These are phyloP conservation scores for Ciconia nigra DNA, from an alignment of 2,797 vertebrate genomes.

Conservation along the genomic window DNA sequence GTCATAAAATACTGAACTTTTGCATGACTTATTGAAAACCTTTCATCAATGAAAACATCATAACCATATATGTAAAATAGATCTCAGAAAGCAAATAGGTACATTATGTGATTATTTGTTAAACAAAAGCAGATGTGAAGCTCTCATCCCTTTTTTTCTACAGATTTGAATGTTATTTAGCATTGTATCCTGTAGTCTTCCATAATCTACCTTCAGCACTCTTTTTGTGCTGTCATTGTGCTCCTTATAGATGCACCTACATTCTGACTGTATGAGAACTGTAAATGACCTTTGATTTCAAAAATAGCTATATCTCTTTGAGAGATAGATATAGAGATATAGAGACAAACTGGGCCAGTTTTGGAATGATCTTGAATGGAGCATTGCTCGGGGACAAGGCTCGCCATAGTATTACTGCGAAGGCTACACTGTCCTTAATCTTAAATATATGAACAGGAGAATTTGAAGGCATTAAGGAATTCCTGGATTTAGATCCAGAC, in stretches of 20 bases:
- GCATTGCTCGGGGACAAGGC: no score
- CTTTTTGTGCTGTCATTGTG: background rate
- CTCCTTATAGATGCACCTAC: background rate
- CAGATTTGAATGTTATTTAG: background rate
- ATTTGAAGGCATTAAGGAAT: background rate
- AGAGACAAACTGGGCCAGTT: background rate
- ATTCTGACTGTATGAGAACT: background rate
- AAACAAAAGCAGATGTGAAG: background rate
- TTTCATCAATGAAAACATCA: background rate
- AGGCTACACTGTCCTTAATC: rapidly evolving
- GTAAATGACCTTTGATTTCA: background rate
- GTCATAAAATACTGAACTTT: background rate
- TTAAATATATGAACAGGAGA: background rate
- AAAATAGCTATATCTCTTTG: background rate
- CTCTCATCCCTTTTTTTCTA: rapidly evolving
- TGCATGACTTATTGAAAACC: background rate
- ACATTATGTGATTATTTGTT: background rate
- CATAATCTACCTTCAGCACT: background rate
- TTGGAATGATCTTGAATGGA: rapidly evolving
- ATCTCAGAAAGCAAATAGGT: background rate
- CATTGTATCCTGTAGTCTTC: background rate
- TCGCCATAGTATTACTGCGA: rapidly evolving
- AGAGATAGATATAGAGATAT: no score
- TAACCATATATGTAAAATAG: background rate
- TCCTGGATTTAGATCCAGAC: background rate